phyloP scores from a whole-genome alignment of 1,140 invertebrate species.

The Luehdorfia chinensis region DNA sequence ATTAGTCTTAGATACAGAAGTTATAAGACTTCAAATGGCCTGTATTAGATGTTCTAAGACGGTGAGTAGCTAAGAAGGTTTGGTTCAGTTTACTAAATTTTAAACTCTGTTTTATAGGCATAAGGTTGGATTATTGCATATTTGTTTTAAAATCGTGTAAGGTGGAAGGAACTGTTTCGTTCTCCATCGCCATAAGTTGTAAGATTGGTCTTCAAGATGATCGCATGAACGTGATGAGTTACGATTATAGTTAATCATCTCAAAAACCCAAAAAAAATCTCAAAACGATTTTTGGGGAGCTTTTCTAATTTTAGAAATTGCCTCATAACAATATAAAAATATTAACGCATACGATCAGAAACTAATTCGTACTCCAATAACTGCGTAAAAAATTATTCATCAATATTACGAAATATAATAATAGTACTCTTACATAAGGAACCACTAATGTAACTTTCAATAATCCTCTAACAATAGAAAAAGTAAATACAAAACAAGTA shows the following conservation, averaged over 20 bases:
- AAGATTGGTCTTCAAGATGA: too few species aligned
- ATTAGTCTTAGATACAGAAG: conserved; percentile 18
- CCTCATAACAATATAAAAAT: too few species aligned
- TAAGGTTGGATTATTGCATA: too few species aligned
- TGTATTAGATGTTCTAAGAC: not conserved
- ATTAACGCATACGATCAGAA: too few species aligned
- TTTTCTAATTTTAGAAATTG: too few species aligned
- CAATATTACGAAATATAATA: conserved; percentile 27
- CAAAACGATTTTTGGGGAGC: too few species aligned
- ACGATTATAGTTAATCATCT: too few species aligned
- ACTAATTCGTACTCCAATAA: too few species aligned
- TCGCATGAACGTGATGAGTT: too few species aligned
- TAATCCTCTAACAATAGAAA: conserved; percentile 67
- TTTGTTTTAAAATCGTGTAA: not conserved
- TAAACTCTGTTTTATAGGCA: conserved; percentile 21
- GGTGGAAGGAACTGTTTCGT: not conserved
- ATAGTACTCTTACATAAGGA: conserved; percentile 33
- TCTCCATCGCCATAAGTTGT: too few species aligned
- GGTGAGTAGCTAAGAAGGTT: not conserved
- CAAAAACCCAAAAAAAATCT: too few species aligned
- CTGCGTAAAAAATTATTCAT: too few species aligned
- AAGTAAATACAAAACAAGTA: conserved; percentile 61
- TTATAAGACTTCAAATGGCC: conserved; percentile 14
- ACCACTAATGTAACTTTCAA: conserved; percentile 61
- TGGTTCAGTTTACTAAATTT: conserved; percentile 5